phyloP scores from a whole-genome alignment of 2,113 vertebrate genomes.

The Brachirus orientalis region DNA sequence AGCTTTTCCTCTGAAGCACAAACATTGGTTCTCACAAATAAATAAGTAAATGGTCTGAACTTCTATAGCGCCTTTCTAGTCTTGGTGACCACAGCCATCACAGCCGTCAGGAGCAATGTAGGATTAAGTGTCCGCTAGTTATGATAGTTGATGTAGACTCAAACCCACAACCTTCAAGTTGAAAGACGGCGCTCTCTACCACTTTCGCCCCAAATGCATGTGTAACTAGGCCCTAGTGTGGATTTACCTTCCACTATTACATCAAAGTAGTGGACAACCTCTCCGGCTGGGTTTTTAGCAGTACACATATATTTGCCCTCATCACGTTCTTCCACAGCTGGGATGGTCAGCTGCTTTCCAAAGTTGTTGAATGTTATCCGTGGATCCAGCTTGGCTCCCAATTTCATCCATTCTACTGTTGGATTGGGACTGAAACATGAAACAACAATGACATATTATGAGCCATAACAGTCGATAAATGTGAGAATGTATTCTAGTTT shows the following conservation, averaged over 20 bases:
- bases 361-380: constrained; percentile 76
- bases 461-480: background rate
- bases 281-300: constrained; percentile 85
- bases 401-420: constrained; percentile 84
- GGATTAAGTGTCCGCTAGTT: too few relatives aligned
- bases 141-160: too few relatives aligned
- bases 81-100: too few relatives aligned
- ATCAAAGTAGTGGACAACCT: constrained; percentile 82
- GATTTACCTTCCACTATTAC: constrained; percentile 90
- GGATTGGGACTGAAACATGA: constrained; percentile 87
- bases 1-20: constrained; percentile 16
- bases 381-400: constrained; percentile 74
- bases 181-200: too few relatives aligned
- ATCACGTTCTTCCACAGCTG: constrained; percentile 80
- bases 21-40: constrained; percentile 13
- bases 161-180: too few relatives aligned
- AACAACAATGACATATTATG: constrained; percentile 8
- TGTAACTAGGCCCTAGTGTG: constrained; percentile 13
- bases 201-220: too few relatives aligned
- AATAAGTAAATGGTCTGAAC: too few relatives aligned
- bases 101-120: too few relatives aligned
- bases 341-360: constrained; percentile 86
- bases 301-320: constrained; percentile 88
- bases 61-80: too few relatives aligned
- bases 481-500: background rate